phyloP scores from a whole-genome alignment of 2,888 invertebrate species.

The Chrysolina haemoptera region DNA sequence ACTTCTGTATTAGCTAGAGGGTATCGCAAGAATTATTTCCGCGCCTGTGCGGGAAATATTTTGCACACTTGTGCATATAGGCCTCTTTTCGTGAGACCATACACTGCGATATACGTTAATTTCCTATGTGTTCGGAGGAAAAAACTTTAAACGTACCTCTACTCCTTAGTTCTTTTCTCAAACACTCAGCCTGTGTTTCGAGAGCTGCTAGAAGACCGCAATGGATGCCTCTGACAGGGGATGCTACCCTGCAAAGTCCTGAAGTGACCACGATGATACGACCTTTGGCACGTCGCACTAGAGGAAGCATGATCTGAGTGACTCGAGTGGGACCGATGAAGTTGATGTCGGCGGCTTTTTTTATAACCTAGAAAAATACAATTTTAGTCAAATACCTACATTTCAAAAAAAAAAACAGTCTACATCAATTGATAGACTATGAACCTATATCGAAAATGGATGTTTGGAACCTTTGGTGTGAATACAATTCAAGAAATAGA shows the following conservation, averaged over 20 bases:
- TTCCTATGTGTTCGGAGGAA: no score
- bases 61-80: no score
- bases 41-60: no score
- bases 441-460: no score
- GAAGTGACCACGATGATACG: conserved; percentile 87
- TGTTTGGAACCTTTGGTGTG: no score
- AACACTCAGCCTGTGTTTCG: conserved; percentile 85
- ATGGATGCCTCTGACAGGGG: conserved; percentile 86
- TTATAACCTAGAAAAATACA: conserved; percentile 61
- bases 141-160: conserved; percentile 37
- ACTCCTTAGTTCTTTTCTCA: conserved; percentile 77
- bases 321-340: conserved; percentile 78
- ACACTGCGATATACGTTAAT: no score
- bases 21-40: no score
- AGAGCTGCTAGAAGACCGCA: conserved; percentile 85
- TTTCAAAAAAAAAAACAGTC: no score
- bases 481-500: no score
- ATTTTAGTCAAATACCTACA: neutral
- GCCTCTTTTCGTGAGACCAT: no score
- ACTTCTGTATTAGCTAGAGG: no score
- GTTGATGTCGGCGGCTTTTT: conserved; percentile 81
- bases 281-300: conserved; percentile 84
- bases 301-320: conserved; percentile 82
- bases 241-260: conserved; percentile 84
- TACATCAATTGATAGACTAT: no score